Conservation (phyloP, 2,888 invertebrate species). For the Cetonia aurata region DNA sequence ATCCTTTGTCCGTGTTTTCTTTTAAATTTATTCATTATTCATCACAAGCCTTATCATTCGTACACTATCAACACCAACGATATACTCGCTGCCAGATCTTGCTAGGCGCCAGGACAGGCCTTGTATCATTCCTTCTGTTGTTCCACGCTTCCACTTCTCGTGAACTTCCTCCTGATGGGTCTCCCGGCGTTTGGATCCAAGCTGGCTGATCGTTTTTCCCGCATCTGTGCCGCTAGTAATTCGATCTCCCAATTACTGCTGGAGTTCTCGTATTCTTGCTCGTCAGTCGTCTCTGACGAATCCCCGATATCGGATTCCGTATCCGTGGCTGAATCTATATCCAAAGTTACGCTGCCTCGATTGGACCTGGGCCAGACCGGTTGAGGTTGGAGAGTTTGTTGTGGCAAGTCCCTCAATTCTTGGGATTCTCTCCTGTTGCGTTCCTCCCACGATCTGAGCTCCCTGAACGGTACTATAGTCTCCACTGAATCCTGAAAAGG, state of each 20-base stretch:
- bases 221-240: conserved; percentile 64
- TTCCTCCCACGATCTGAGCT: conserved; percentile 75
- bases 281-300: conserved; percentile 61
- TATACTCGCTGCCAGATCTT: not conserved
- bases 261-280: conserved; percentile 62
- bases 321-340: conserved; percentile 63
- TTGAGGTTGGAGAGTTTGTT: conserved; percentile 56
- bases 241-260: conserved; percentile 65
- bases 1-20: not conserved
- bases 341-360: conserved; percentile 48
- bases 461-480: conserved; percentile 62
- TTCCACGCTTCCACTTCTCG: conserved; percentile 61
- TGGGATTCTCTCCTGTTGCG: conserved; percentile 78
- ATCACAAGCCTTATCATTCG: conserved; percentile 25
- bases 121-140: conserved; percentile 58
- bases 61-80: not conserved
- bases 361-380: conserved; percentile 54
- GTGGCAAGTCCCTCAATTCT: conserved; percentile 76
- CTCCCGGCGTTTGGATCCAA: conserved; percentile 60
- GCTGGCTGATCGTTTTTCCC: conserved; percentile 63
- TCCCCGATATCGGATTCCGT: conserved; percentile 61
- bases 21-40: not conserved
- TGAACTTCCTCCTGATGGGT: conserved; percentile 58
- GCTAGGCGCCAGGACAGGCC: conserved; percentile 50
- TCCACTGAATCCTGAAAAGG: conserved; percentile 61